Conservation (phyloP, 2,797 vertebrate species). For the Loris lydekkerianus region DNA sequence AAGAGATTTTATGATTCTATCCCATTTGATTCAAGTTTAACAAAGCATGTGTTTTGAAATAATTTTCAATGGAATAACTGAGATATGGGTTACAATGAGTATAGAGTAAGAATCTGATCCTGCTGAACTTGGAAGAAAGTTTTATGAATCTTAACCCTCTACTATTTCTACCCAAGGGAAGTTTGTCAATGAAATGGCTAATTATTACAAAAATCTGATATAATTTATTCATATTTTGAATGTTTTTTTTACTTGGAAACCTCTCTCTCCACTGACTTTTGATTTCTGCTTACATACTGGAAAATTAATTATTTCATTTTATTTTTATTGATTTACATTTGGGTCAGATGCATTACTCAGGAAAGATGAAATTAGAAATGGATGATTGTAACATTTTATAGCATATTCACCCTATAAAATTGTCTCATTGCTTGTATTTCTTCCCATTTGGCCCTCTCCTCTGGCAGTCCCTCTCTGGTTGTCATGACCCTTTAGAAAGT, state of each 20-base stretch:
- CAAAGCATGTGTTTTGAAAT: constrained; percentile 56
- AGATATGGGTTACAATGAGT: constrained; percentile 31
- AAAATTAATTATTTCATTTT: constrained; percentile 74
- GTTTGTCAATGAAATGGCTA: constrained; percentile 13
- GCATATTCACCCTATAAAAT: constrained; percentile 19
- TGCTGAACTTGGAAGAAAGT: not conserved
- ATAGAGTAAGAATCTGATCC: constrained; percentile 37
- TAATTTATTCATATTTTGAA: constrained; percentile 56
- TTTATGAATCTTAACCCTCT: constrained; percentile 56
- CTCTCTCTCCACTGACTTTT: constrained; percentile 19
- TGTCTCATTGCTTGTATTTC: not conserved
- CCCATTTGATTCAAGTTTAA: constrained; percentile 32
- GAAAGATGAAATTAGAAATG: constrained; percentile 48
- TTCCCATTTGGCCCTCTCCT: not conserved
- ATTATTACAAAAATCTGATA: constrained; percentile 60
- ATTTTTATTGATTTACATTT: constrained; percentile 67
- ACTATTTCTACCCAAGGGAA: not conserved
- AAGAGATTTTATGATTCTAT: not conserved
- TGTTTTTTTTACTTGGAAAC: constrained; percentile 54
- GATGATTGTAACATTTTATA: constrained; percentile 54
- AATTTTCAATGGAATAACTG: constrained; percentile 9
- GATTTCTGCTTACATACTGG: constrained; percentile 47
- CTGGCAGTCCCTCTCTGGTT: not conserved
- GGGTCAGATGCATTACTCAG: constrained; percentile 37
- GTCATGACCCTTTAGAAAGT: not conserved